Evolutionary conservation across 1,140 invertebrate species (phyloP).

Genomic region (Magallana ariakensis): DNA sequence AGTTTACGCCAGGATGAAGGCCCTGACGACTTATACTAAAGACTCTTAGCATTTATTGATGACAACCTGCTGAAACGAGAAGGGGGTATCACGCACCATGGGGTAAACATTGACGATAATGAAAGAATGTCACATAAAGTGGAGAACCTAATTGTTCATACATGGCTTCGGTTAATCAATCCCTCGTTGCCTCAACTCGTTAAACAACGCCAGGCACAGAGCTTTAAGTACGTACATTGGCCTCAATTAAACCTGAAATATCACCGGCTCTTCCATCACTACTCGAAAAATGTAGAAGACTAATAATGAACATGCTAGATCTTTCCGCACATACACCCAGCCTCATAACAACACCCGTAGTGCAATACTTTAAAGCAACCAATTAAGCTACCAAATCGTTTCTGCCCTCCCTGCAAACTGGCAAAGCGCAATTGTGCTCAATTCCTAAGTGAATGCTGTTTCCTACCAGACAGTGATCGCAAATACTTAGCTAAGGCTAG

Average conservation of each 20-base stretch:
- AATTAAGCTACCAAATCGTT: no score
- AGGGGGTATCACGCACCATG: constrained; percentile 47
- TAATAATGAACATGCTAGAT: not conserved
- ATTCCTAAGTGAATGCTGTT: no score
- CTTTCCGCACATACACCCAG: no score
- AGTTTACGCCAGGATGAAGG: constrained; percentile 46
- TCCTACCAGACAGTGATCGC: no score
- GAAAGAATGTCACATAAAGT: constrained; percentile 51
- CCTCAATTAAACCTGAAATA: constrained; percentile 48
- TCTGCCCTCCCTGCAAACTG: no score
- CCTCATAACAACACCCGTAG: no score
- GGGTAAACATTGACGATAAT: constrained; percentile 26
- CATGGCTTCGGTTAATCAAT: constrained; percentile 52
- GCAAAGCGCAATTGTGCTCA: no score
- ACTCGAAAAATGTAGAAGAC: not conserved
- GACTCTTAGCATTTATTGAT: constrained; percentile 51
- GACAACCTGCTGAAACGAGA: constrained; percentile 46
- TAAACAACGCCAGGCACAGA: constrained; percentile 61
- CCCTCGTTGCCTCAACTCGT: constrained; percentile 43
- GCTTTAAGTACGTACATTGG: constrained; percentile 34
- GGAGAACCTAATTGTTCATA: constrained; percentile 58
- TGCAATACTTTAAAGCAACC: no score
- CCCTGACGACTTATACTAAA: constrained; percentile 54
- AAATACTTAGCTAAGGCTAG: no score
- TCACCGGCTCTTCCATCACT: constrained; percentile 11